A percentile compares a stretch with the other conserved stretches of the same genome.
Conservation (phyloP, 2,888 invertebrate genomes). For the Branchipolynoe longqiensis region DNA sequence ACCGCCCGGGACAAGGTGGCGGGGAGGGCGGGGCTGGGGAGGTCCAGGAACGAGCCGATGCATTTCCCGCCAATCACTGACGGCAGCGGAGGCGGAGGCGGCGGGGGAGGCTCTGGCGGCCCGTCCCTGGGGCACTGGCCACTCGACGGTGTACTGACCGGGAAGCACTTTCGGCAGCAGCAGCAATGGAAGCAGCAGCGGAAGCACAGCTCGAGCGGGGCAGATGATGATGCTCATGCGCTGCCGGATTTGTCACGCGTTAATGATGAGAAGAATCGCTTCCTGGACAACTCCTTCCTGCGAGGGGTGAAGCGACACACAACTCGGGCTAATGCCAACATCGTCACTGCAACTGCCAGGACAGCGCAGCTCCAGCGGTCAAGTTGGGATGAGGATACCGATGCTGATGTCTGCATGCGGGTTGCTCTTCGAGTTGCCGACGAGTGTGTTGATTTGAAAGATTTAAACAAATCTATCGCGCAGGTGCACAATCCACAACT, state of each 20-base stretch:
- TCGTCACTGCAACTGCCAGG: conserved; percentile 1
- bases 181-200: conserved; percentile 1
- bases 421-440: no score
- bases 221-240: neutral
- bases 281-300: neutral
- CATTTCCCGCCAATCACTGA: conserved; percentile 17
- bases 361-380: neutral
- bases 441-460: no score
- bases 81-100: no score
- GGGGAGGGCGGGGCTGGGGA: neutral
- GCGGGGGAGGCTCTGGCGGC: no score
- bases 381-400: conserved; percentile 17
- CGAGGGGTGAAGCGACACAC: conserved; percentile 16
- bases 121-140: no score
- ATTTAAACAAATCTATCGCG: no score
- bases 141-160: no score
- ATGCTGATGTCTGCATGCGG: no score
- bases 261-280: conserved; percentile 15
- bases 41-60: conserved; percentile 30
- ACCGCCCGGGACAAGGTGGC: neutral
- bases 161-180: no score
- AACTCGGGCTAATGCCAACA: neutral
- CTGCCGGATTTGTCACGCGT: conserved; percentile 4
- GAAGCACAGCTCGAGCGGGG: neutral
- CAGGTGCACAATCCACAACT: neutral